Conservation (phyloP, 2,113 vertebrate genomes). For the Cynopterus brachyotis region DNA sequence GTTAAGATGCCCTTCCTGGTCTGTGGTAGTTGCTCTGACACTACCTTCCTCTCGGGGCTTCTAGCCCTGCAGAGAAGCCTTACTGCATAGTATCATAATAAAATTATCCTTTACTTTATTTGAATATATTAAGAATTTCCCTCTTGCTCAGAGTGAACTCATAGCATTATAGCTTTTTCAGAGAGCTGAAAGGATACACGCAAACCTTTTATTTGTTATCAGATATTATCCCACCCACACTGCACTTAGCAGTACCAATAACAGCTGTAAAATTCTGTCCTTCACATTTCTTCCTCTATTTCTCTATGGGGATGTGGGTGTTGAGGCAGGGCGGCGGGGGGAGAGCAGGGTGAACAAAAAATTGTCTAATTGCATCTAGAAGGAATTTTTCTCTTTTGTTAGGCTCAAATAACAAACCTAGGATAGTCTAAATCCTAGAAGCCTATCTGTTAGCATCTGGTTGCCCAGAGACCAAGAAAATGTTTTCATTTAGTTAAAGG, state of each 20-base stretch:
- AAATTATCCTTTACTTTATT: conserved; percentile 17
- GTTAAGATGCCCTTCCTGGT: no score
- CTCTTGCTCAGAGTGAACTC: not conserved
- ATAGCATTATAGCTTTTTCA: not conserved
- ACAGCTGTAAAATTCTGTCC: not conserved
- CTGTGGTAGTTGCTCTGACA: not conserved
- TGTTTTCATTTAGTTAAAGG: conserved; percentile 58
- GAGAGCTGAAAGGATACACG: conserved; percentile 22
- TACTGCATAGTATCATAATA: not conserved
- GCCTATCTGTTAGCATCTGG: conserved; percentile 51
- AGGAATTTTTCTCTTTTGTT: conserved; percentile 65
- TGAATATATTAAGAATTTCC: not conserved
- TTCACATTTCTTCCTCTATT: conserved; percentile 25
- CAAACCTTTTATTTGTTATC: conserved; percentile 37
- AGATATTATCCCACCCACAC: conserved; percentile 23
- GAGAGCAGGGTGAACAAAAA: not conserved
- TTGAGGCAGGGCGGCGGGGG: no score
- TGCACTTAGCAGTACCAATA: conserved; percentile 40
- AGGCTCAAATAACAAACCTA: conserved; percentile 42
- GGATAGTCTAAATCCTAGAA: conserved; percentile 59
- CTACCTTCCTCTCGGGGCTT: not conserved
- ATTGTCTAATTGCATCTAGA: conserved; percentile 56
- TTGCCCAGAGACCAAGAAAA: conserved; percentile 53
- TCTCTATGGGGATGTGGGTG: not conserved
- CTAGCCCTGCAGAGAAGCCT: not conserved